Evolutionary conservation across 2,797 vertebrate species (phyloP), one percentile per base, ranked within the genome.

Genomic region (Sternarchorhynchus goeldii): DNA sequence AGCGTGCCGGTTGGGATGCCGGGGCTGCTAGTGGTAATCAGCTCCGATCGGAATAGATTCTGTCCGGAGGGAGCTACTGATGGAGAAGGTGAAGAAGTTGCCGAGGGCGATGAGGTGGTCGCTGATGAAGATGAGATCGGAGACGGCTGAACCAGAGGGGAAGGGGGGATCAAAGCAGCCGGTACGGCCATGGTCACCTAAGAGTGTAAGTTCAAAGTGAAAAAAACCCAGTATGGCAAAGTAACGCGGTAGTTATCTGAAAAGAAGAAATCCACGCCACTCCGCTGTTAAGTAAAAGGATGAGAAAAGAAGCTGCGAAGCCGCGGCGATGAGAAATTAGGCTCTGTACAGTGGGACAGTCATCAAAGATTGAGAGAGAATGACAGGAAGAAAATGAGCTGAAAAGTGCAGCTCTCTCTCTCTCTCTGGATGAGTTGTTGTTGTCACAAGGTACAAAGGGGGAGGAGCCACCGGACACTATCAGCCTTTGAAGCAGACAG

Each of bases 311-410:
- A 63, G 18, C 39, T 25, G 29, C 41, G 21, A 66, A 2, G 53
- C 18, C 92, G 92, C 91, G 93, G 92, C 92, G 91, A 88, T 91
- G 88, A 90, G 92, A 94, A 93, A 92, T 91, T 92, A 88, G 88
- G 88, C 87, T 88, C 91, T 90, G 91, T 90, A 92, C 87, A 89
- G 91, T 91, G 94, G 94, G 93, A 96, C 96, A 95, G 94, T 94
- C 95, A 96, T 95, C 94, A 95, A 94, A 96, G 95, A 96, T 94
- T 94, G 94, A 90, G 89, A 92, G 89, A 88, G 95, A 96, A 94
- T 95, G 96, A 96, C 96, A 96, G 95, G 92, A 94, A 95, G 95
- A 95, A 96, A 97, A 96, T 93, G 95, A 96, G 95, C 94, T 91
- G 95, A 94, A 94, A 97, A 96, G 96, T 96, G 96, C 95, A 91